Base-by-base conservation (phyloP, 2,113 vertebrate genomes). In the Nyctibius bracteatus region DNA sequence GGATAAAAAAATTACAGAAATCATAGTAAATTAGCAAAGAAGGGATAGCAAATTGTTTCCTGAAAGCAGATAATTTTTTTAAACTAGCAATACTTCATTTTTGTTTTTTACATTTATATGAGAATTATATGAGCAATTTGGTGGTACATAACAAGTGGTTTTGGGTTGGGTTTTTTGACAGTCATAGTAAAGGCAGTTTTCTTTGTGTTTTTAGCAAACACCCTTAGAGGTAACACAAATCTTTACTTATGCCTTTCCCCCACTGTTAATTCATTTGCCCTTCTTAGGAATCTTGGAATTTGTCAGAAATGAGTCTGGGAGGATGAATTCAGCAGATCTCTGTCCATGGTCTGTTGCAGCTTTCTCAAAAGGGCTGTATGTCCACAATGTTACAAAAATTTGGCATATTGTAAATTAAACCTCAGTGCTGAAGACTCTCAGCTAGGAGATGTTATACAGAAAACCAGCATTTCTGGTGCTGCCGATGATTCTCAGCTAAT, bases 401-500 rank as follows among this genome's bases (percentile, higher is more conserved):
- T 55, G 63, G 51, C 0, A 2, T 57, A 65, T 93, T 94, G 77
- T 58, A 78, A 95, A 70, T 92, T 81, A 62, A 95, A 44, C 66
- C 83, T 82, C 74, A 54, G 49, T 41, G 35, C 73, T 80, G n/a
- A 78, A 88, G 54, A 63, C 39, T 63, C 55, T 94, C 80, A 67
- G 78, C 67, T 81, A 85, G 81, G 73, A 96, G 85, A 44, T 1
- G 12, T 78, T 83, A 62, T 77, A 65, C 71, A 92, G 84, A 63
- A 88, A 88, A 47, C 24, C 88, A 44, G 57, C 31, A 71, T 95
- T 97, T 91, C 75, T 96, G 90, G 58, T 93, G 90, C 81, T 93
- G 86, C 90, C 90, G 94, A 2, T 70, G 82, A 92, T 95, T 94
- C 88, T 94, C 96, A 95, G 59, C 77, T 90, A 88, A 97, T 96